Evolutionary conservation across 2,113 vertebrate species (phyloP).

Genomic region (Charadrius vociferus): DNA sequence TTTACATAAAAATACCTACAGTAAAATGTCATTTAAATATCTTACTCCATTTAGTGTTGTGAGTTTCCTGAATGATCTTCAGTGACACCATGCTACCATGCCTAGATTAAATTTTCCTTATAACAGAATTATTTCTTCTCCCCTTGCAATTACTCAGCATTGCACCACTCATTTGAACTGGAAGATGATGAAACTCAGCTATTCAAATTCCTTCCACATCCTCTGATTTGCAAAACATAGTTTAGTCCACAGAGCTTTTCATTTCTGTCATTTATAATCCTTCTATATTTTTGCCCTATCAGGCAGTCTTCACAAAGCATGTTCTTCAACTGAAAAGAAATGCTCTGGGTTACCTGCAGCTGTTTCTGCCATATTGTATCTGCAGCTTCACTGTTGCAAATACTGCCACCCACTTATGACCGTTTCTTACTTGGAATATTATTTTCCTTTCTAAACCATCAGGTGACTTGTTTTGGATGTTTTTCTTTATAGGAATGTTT

Average conservation of each 20-base stretch:
- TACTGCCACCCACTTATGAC: not conserved
- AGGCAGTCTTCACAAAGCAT: not conserved
- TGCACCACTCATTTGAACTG: not conserved
- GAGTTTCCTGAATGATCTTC: not conserved
- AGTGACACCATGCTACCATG: not conserved
- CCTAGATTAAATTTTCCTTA: not conserved
- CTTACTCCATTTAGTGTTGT: not conserved
- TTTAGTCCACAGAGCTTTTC: not conserved
- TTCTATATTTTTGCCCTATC: not conserved
- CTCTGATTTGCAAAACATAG: not conserved
- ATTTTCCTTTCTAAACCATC: not conserved
- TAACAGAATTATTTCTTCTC: not conserved
- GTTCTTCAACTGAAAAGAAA: not conserved
- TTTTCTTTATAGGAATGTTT: not conserved
- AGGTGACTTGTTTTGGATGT: not conserved
- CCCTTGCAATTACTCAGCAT: not conserved
- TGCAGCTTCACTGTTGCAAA: not conserved
- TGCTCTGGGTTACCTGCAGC: not conserved
- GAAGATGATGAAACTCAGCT: not conserved
- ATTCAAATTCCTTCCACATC: not conserved
- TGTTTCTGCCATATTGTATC: not conserved
- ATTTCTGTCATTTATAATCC: not conserved
- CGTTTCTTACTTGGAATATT: not conserved
- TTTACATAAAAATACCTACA: not conserved
- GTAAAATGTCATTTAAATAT: constrained; percentile 18